Percentiles rank a stretch among this genome's conserved stretches.
These are phyloP conservation scores for Brachionus asplanchnoidis DNA, from an alignment of 1,140 invertebrate genomes.

Conservation along the genomic window DNA sequence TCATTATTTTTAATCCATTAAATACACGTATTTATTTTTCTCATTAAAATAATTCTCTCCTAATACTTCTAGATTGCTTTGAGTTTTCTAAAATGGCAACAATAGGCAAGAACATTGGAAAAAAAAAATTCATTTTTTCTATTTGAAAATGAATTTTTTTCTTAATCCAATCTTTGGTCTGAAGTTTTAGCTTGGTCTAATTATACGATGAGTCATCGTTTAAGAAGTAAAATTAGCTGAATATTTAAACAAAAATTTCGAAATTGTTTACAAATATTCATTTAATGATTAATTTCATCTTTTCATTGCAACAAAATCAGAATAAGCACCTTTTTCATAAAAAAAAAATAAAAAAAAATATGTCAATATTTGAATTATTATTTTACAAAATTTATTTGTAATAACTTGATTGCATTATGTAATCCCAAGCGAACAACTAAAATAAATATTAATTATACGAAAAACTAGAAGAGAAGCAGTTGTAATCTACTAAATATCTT, in stretches of 20 bases:
- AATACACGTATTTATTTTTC: not conserved
- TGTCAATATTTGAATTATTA: not conserved
- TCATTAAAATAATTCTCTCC: not conserved
- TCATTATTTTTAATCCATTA: not conserved
- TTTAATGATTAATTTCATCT: not conserved
- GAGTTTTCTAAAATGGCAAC: not conserved
- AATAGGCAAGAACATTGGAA: not conserved
- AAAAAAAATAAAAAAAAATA: not conserved
- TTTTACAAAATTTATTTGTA: slow-evolving; percentile 6
- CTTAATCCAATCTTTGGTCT: not conserved
- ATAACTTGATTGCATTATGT: not conserved
- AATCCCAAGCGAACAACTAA: not conserved
- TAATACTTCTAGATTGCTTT: not conserved
- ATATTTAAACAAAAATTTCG: not conserved
- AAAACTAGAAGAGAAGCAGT: not conserved
- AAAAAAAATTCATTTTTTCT: not conserved
- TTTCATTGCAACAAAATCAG: not conserved
- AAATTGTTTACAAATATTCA: not conserved
- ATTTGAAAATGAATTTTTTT: not conserved
- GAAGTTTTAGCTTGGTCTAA: not conserved
- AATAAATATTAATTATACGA: slow-evolving; percentile 6
- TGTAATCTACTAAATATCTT: not conserved
- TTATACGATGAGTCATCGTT: not conserved
- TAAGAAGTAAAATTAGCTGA: not conserved
- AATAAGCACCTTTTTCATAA: not conserved